Evolutionary conservation across 2,113 vertebrate species (phyloP), one percentile per base, ranked within the genome.

Genomic region (Eolophus roseicapilla): DNA sequence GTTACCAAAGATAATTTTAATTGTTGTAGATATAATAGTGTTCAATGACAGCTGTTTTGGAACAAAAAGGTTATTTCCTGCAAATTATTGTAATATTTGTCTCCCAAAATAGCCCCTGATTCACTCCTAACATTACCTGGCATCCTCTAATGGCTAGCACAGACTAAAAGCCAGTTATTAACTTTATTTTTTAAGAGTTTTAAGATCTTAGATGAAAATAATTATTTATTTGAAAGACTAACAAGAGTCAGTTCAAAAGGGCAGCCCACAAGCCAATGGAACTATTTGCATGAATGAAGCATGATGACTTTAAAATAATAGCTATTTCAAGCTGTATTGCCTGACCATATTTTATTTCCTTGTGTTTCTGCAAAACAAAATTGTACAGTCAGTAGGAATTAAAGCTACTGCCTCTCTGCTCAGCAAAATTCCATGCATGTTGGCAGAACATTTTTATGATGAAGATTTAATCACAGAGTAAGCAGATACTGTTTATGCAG

Each of bases 41-140:
- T 94, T 98, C 98, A 97, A 96, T 98, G 98, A 98, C 98, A 98
- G 98, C 98, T 98, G 98, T 97, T 98, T 97, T 95, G 97, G 98
- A 98, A 98, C 98, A 98, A 97, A 97, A 98, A 98, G 97, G 98
- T 96, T 98, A 98, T 98, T 98, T 98, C 98, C 98, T 98, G 98
- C 75, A 97, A 98, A 98, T 98, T 98, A 98, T 96, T 97, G 97
- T 94, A 97, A 98, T 97, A 98, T 97, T 98, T 98, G 97, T 96
- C 96, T 98, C 97, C 97, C 95, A 98, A 98, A 98, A 98, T 98
- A 98, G 97, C 97, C 96, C 96, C 96, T 97, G 97, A 96, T 98
- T 98, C 98, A 98, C 98, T 98, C 96, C 97, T 97, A 94, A 94
- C 96, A 96, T 94, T 97, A 97, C 96, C 97, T 97, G 96, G 96